Base-by-base conservation (phyloP, 2,888 invertebrate genomes). In the Rhabditophanes sp. region DNA sequence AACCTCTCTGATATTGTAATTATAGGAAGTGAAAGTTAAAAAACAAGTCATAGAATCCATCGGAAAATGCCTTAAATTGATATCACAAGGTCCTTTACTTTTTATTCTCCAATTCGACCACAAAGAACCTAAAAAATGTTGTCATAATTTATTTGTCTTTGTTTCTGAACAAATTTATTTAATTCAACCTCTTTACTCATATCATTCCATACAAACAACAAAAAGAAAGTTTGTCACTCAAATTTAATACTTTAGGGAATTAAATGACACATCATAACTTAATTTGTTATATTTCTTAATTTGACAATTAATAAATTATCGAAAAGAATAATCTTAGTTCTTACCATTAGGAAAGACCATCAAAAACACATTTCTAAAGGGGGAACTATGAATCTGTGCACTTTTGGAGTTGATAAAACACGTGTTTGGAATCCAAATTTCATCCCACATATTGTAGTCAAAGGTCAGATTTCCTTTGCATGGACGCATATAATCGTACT, bases 321-420 rank as follows among this genome's bases (percentile, higher is more conserved):
- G 4, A 17, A 25, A 25, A 25, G 25, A 7, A 4, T 4, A 25
- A 25, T 4, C 4, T 14, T 17, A 17, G 12, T 9, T 33, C 42
- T 39, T 14, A 56, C 58, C 61, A 41, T 64, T 64, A 12, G 64
- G 64, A 32, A 60, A 64, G 8, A 64, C 51, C 64, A 64, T 64
- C 2, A 64, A 45, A 35, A 64, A 64, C 15, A 64, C 58, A 36
- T 64, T 64, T 8, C 49, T 45, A 40, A 64, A 64, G 11, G 64
- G 64, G 9, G 59, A 59, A 21, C 49, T 46, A 42, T 64, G 64
- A 23, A 64, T 57, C 22, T 49, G 45, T 4, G 63, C 63, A 15
- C 45, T 49, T 41, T 63, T 63, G 19, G 58, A 59, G 44, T 63
- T 62, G 42, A 64, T 53, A 42, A 64, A 62, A 34, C 54, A 54